Conservation (phyloP, 2,113 vertebrate genomes). For the Eira barbara region DNA sequence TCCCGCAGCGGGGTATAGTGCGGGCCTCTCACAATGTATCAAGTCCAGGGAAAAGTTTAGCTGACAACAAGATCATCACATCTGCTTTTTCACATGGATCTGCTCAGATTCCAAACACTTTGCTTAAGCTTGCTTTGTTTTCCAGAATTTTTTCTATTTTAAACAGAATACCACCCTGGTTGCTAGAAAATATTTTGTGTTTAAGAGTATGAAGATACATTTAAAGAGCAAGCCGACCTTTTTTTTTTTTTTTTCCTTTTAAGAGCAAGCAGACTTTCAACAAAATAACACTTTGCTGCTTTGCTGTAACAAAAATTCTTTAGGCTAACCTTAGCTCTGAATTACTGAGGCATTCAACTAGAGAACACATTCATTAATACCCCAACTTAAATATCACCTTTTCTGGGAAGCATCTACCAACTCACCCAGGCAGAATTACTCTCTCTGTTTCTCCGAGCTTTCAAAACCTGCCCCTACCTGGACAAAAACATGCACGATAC, state of each 20-base stretch:
- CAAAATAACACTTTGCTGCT: not conserved
- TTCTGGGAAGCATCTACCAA: not conserved
- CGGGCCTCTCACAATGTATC: not conserved
- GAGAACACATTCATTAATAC: not conserved
- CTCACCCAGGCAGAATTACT: not conserved
- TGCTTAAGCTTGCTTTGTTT: slow-evolving; percentile 27
- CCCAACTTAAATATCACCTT: not conserved
- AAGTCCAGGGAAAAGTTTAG: slow-evolving; percentile 7
- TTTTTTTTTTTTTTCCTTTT: not conserved
- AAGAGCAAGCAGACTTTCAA: slow-evolving; percentile 31
- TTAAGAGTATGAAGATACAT: not conserved
- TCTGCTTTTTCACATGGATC: not conserved
- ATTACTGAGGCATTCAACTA: not conserved
- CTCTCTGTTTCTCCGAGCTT: not conserved
- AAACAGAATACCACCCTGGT: not conserved
- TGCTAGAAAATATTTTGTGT: not conserved
- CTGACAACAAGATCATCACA: not conserved
- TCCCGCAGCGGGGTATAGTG: not conserved
- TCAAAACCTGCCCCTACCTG: not conserved
- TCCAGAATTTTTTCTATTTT: not conserved
- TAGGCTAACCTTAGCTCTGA: not conserved
- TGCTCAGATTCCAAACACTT: slow-evolving; percentile 5
- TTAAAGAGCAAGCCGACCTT: not conserved
- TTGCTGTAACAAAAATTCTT: not conserved
- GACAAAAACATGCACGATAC: not conserved